Evolutionary conservation across 2,888 invertebrate species (phyloP).

Genomic region (Xanthorhoe designata): DNA sequence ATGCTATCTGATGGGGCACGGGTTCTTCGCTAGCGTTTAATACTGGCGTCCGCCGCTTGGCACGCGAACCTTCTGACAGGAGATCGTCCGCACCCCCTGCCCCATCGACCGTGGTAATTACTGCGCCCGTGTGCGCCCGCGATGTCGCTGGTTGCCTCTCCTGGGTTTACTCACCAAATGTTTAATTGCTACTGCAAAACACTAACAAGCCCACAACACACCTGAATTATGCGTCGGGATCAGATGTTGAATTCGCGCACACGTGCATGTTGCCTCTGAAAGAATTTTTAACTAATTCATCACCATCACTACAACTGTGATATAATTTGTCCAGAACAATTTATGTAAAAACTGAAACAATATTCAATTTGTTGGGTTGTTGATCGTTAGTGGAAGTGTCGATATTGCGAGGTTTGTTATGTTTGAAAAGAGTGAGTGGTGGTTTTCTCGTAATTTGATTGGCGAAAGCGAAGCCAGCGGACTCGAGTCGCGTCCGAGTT

Average conservation of each 20-base stretch:
- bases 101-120: slow-evolving; percentile 78
- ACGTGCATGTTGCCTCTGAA: too few relatives aligned
- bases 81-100: slow-evolving; percentile 76
- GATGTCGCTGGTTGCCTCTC: slow-evolving; percentile 72
- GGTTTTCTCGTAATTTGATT: slow-evolving; percentile 77
- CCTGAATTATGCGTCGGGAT: background rate
- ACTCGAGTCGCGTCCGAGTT: slow-evolving; percentile 68
- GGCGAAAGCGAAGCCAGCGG: slow-evolving; percentile 61
- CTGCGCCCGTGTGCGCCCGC: slow-evolving; percentile 76
- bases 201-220: slow-evolving; percentile 20
- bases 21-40: slow-evolving; percentile 84
- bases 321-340: background rate
- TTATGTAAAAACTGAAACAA: slow-evolving; percentile 33
- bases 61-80: slow-evolving; percentile 84
- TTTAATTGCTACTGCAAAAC: slow-evolving; percentile 50
- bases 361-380: slow-evolving; percentile 43
- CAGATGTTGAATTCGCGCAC: too few relatives aligned
- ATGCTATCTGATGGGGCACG: slow-evolving; percentile 84
- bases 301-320: background rate
- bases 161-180: slow-evolving; percentile 43
- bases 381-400: slow-evolving; percentile 74
- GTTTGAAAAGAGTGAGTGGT: slow-evolving; percentile 62
- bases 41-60: slow-evolving; percentile 76
- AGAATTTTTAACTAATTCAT: background rate
- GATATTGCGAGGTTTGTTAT: slow-evolving; percentile 70